Evolutionary conservation across 1,140 invertebrate species (phyloP).

Genomic region (Meloidogyne hapla): DNA sequence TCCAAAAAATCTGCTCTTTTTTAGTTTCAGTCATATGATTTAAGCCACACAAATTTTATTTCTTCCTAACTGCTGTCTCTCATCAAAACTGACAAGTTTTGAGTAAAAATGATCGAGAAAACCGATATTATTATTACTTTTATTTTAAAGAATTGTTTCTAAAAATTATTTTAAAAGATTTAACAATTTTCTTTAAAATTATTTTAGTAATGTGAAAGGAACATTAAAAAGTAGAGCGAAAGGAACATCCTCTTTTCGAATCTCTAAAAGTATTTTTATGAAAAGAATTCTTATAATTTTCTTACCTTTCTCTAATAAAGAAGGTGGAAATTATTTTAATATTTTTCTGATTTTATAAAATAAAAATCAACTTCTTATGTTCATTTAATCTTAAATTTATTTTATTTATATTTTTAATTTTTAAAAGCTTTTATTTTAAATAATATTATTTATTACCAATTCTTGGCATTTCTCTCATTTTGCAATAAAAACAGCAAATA

Average conservation of each 20-base stretch:
- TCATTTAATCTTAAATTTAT: too few species aligned
- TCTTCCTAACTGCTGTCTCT: background rate
- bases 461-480: background rate
- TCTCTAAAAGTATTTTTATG: too few species aligned
- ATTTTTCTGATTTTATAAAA: too few species aligned
- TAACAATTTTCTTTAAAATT: background rate
- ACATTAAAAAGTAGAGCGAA: background rate
- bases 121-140: background rate
- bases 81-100: slow-evolving; percentile 2
- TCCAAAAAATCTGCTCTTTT: background rate
- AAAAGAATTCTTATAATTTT: too few species aligned
- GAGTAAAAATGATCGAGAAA: slow-evolving; percentile 1
- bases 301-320: too few species aligned
- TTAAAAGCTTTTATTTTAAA: background rate
- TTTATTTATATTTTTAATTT: background rate
- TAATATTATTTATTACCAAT: background rate
- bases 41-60: background rate
- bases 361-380: too few species aligned
- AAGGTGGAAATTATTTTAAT: too few species aligned
- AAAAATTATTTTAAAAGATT: background rate
- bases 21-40: background rate
- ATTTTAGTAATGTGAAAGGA: background rate
- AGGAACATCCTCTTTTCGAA: background rate
- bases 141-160: background rate
- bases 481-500: background rate